These are phyloP conservation scores for Branchinecta lynchi DNA, from an alignment of 1,140 invertebrate genomes.

Conservation along the genomic window DNA sequence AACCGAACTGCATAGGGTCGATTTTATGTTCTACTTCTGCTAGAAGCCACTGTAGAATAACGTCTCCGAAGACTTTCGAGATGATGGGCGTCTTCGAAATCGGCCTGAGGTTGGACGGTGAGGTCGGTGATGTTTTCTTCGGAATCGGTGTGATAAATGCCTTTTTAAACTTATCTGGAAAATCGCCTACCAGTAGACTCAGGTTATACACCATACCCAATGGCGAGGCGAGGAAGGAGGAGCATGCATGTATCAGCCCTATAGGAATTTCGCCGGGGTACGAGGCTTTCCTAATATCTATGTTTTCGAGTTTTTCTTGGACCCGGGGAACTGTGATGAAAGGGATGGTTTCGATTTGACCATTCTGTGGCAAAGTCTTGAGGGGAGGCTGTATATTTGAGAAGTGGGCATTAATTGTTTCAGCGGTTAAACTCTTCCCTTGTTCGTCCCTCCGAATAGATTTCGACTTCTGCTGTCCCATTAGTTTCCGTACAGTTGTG, in stretches of 20 bases:
- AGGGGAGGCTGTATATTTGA: conserved; percentile 1
- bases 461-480: conserved; percentile 1
- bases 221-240: background rate
- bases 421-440: background rate
- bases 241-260: background rate
- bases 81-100: no score
- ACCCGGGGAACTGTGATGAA: background rate
- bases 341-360: conserved; percentile 5
- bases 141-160: no score
- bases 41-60: conserved; percentile 1
- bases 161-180: no score
- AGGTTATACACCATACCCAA: conserved; percentile 1
- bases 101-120: no score
- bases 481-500: conserved; percentile 6
- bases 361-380: conserved; percentile 5
- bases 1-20: background rate
- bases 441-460: background rate
- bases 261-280: conserved; percentile 10
- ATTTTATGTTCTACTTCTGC: conserved; percentile 9
- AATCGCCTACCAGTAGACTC: background rate
- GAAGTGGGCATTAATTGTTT: conserved; percentile 6
- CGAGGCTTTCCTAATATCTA: no score
- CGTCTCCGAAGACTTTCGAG: background rate
- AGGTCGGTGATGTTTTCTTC: no score
- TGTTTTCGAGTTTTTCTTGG: no score